Percentiles rank a stretch among this genome's conserved stretches.
These are phyloP conservation scores for Morinoia aosen DNA, from an alignment of 2,888 invertebrate species.

Conservation along the genomic window DNA sequence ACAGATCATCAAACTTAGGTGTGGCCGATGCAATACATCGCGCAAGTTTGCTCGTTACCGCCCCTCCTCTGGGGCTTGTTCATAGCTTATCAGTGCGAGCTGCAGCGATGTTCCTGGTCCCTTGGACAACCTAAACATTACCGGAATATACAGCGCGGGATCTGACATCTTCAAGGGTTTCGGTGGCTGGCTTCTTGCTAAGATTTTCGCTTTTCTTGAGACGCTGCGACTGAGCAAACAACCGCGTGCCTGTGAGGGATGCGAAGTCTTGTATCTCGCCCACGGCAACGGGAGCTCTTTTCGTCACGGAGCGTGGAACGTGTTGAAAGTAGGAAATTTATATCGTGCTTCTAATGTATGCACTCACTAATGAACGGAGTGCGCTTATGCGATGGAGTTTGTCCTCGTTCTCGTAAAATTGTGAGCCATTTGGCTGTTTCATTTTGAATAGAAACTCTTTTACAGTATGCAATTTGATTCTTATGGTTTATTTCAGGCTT, in stretches of 20 bases:
- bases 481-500: no score
- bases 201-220: neutral
- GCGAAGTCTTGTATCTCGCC: neutral
- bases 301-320: no score
- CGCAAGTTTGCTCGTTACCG: conserved; percentile 37
- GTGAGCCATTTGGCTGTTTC: no score
- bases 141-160: neutral
- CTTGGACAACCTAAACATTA: neutral
- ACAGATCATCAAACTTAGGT: conserved; percentile 46
- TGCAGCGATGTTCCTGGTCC: neutral
- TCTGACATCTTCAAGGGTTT: neutral
- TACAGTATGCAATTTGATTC: no score
- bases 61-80: neutral
- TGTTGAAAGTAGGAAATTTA: no score
- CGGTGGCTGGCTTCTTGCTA: neutral
- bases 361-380: no score
- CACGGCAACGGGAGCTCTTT: neutral
- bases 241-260: neutral
- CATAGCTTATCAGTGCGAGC: conserved; percentile 1
- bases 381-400: no score
- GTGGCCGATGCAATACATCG: conserved; percentile 34
- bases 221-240: neutral
- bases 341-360: no score
- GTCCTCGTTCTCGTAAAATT: no score
- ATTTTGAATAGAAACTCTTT: no score